A percentile compares a stretch with the other conserved stretches of the same genome.
Evolutionary conservation across 2,797 vertebrate genomes (phyloP).

Genomic region (Falco columbarius): DNA sequence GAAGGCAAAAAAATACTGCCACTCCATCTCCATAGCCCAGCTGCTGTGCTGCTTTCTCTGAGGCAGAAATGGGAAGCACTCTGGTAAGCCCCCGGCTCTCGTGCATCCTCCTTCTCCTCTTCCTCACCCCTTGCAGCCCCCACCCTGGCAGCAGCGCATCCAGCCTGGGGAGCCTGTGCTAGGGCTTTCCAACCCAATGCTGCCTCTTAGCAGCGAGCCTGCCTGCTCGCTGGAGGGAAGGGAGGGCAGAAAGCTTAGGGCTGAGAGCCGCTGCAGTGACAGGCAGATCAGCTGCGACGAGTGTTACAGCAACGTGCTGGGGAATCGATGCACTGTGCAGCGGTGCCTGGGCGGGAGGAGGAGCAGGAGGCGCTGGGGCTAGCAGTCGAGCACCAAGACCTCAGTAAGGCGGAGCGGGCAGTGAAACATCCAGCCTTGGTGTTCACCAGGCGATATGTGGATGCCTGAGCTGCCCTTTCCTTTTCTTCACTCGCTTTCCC

Average conservation of each 20-base stretch:
- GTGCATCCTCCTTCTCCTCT: neutral
- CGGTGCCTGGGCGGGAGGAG: neutral
- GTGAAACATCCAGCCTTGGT: neutral
- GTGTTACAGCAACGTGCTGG: neutral
- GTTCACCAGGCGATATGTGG: neutral
- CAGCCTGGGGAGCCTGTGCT: neutral
- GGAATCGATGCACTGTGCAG: neutral
- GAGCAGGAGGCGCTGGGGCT: neutral
- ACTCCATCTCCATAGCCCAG: neutral
- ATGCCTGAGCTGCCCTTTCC: neutral
- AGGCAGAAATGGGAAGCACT: neutral
- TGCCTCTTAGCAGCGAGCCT: neutral
- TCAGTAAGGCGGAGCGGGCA: neutral
- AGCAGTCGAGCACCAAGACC: neutral
- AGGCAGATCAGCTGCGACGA: constrained; percentile 27
- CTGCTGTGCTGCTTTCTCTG: neutral
- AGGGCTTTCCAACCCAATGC: neutral
- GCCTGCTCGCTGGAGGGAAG: neutral
- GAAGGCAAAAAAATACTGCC: neutral
- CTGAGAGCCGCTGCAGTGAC: neutral
- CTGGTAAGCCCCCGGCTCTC: neutral
- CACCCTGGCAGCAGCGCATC: neutral
- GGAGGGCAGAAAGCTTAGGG: neutral
- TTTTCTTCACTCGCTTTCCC: neutral
- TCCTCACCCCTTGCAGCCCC: neutral